phyloP scores from a whole-genome alignment of 2,797 vertebrate genomes.

The Ibycter americanus region DNA sequence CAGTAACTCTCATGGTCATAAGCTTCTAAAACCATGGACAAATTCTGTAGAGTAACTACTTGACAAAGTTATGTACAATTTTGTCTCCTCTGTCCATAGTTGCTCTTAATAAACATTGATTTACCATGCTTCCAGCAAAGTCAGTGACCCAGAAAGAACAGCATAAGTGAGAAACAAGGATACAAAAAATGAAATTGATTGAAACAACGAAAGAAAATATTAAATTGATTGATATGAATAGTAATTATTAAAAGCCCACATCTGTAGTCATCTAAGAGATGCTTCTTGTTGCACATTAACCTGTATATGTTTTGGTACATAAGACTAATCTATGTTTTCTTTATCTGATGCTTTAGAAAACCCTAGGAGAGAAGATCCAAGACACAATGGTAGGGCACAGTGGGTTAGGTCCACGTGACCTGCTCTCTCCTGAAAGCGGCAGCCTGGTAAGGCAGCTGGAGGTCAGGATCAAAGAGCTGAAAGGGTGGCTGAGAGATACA shows the following conservation, averaged over 20 bases:
- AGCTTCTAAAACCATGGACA: neutral
- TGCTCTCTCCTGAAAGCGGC: constrained; percentile 90
- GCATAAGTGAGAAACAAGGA: constrained; percentile 2
- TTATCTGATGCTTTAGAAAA: constrained; percentile 80
- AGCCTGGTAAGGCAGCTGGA: constrained; percentile 93
- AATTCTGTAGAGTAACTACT: neutral
- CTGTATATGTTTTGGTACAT: constrained; percentile 30
- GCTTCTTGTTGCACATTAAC: constrained; percentile 35
- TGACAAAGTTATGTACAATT: constrained; percentile 1
- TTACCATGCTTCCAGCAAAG: constrained; percentile 15
- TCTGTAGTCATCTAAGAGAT: neutral
- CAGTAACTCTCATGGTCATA: neutral
- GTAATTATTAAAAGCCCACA: neutral
- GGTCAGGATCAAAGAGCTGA: constrained; percentile 94
- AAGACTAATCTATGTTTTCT: constrained; percentile 68
- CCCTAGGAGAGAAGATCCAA: constrained; percentile 83
- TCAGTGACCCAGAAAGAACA: constrained; percentile 20
- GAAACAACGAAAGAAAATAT: constrained; percentile 7
- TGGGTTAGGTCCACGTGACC: constrained; percentile 79
- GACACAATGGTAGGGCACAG: constrained; percentile 72
- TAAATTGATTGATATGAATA: constrained; percentile 12
- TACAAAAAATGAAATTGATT: constrained; percentile 32
- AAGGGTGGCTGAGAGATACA: constrained; percentile 95
- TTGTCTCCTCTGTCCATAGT: neutral
- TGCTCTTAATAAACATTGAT: constrained; percentile 30